Evolutionary conservation across 1,140 invertebrate species (phyloP).

Genomic region (Drosophila persimilis): DNA sequence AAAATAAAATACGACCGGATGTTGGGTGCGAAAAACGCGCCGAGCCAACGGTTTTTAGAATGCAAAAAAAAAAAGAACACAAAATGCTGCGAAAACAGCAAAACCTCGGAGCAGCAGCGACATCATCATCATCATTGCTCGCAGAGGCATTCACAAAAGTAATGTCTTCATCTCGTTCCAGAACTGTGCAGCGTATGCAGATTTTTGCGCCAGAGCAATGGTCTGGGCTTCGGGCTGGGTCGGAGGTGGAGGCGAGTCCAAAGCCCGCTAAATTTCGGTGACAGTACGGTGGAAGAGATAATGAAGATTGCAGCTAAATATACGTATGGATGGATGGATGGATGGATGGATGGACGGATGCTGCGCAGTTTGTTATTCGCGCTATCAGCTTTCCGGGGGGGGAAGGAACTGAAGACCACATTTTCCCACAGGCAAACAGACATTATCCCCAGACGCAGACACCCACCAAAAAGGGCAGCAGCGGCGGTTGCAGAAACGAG

Average conservation of each 20-base stretch:
- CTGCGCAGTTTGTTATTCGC: slow-evolving; percentile 24
- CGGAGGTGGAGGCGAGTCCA: slow-evolving; percentile 10
- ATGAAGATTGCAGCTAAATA: slow-evolving; percentile 12
- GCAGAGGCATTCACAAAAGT: slow-evolving; percentile 37
- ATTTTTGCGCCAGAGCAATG: slow-evolving; percentile 21
- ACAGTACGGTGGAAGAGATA: slow-evolving; percentile 36
- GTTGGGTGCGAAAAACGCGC: slow-evolving; percentile 65
- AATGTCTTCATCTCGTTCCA: slow-evolving; percentile 56
- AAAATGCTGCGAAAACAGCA: slow-evolving; percentile 40
- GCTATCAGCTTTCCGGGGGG: slow-evolving; percentile 37
- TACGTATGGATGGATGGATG: no score
- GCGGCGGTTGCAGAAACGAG: slow-evolving; percentile 5
- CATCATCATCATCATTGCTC: slow-evolving; percentile 37
- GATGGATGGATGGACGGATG: slow-evolving; percentile 13
- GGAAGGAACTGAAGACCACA: slow-evolving; percentile 6
- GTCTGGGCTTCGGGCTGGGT: background rate
- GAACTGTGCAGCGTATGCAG: slow-evolving; percentile 52
- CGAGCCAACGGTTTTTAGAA: slow-evolving; percentile 65
- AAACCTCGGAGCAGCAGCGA: slow-evolving; percentile 10
- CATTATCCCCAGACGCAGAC: slow-evolving; percentile 6
- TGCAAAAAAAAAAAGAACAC: slow-evolving; percentile 55
- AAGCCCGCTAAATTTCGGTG: slow-evolving; percentile 37
- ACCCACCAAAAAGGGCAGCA: slow-evolving; percentile 56
- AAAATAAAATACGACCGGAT: slow-evolving; percentile 81
- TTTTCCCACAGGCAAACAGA: slow-evolving; percentile 31